Evolutionary conservation across 2,797 vertebrate species (phyloP).

Genomic region (Poeciliopsis presidionis): DNA sequence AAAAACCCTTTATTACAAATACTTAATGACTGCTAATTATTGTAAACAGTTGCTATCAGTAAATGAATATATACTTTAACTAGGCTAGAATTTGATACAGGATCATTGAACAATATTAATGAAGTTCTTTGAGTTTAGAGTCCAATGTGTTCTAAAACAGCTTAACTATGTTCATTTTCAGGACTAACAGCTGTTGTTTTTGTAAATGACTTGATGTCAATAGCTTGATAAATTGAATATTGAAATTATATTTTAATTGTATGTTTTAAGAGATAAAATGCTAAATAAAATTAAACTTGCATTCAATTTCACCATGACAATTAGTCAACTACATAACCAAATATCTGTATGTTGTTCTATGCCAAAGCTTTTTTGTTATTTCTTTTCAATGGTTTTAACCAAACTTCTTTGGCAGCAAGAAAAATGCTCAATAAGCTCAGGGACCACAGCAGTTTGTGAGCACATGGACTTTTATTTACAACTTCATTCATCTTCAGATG

Average conservation of each 20-base stretch:
- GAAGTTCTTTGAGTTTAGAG: slow-evolving; percentile 2
- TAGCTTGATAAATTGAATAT: background rate
- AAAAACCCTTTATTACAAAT: background rate
- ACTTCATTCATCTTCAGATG: slow-evolving; percentile 7
- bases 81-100: background rate
- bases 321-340: background rate
- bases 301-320: background rate
- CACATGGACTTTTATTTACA: background rate
- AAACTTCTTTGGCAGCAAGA: background rate
- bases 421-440: slow-evolving; percentile 4
- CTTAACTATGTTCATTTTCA: too few species aligned
- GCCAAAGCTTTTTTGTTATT: slow-evolving; percentile 9
- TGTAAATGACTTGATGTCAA: background rate
- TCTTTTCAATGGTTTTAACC: background rate
- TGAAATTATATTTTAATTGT: background rate
- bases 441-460: slow-evolving; percentile 9
- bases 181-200: background rate
- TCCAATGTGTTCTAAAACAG: too few species aligned
- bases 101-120: slow-evolving; percentile 24
- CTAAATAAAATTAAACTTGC: background rate
- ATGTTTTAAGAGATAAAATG: background rate
- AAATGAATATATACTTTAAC: background rate
- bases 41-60: background rate
- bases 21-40: background rate
- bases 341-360: background rate